These are phyloP conservation scores for Mastigias papua DNA, from an alignment of 30 jellyfish, hydroid and myxozoan genomes.

Conservation along the genomic window DNA sequence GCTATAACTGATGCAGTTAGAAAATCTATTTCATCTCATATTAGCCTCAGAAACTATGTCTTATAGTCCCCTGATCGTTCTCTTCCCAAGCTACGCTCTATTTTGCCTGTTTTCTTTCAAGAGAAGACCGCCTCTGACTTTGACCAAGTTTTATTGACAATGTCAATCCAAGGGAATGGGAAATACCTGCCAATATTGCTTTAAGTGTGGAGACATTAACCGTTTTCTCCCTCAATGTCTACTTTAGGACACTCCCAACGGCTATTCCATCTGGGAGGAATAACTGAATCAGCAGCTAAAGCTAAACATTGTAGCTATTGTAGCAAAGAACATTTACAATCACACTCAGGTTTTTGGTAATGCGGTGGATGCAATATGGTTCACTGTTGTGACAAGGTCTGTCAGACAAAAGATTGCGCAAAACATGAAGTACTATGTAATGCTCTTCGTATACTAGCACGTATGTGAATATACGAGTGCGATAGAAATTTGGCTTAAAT, in stretches of 20 bases:
- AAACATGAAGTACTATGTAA: slow-evolving; percentile 32
- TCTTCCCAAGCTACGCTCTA: background rate
- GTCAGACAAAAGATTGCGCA: slow-evolving; percentile 41
- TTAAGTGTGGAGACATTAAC: slow-evolving; percentile 10
- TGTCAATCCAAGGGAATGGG: slow-evolving; percentile 46
- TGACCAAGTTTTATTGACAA: background rate
- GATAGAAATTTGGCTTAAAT: too few relatives aligned
- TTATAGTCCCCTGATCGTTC: background rate
- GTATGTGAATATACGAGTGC: too few relatives aligned
- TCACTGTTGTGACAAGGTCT: slow-evolving; percentile 42
- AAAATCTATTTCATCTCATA: background rate
- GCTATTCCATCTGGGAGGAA: slow-evolving; percentile 58
- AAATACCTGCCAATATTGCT: slow-evolving; percentile 59
- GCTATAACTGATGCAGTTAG: background rate
- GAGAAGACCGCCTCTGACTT: background rate
- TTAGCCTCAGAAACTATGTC: background rate
- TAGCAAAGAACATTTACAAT: slow-evolving; percentile 21
- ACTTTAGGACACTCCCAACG: slow-evolving; percentile 53
- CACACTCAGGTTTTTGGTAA: background rate
- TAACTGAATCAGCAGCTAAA: slow-evolving; percentile 34
- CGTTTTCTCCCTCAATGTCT: slow-evolving; percentile 39
- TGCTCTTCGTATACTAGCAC: slow-evolving; percentile 37
- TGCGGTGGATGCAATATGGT: slow-evolving; percentile 52
- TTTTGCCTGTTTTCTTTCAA: background rate
- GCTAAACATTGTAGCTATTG: slow-evolving; percentile 46